Percentiles rank a stretch among this genome's conserved stretches.
Evolutionary conservation across 2,797 vertebrate species (phyloP).

Genomic region (Salarias fasciatus): DNA sequence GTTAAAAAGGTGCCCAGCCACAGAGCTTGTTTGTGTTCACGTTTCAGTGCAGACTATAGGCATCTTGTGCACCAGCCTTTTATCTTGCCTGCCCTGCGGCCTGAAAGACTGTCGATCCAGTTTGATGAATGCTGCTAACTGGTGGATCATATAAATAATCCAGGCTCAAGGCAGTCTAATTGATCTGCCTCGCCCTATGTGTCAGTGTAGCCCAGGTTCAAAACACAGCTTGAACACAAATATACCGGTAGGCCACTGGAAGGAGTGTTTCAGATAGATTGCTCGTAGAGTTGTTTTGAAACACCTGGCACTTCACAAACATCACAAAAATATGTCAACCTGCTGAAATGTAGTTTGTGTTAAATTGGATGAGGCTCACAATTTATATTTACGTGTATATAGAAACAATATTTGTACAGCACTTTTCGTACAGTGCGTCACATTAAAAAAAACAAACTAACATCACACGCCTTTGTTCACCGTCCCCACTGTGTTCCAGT

Average conservation of each 20-base stretch:
- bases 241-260: neutral
- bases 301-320: too few species aligned
- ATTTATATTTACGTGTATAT: too few species aligned
- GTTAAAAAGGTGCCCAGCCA: neutral
- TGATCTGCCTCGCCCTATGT: neutral
- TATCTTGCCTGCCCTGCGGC: neutral
- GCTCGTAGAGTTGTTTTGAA: neutral
- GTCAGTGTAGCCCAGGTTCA: neutral
- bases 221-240: neutral
- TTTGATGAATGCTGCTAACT: constrained; percentile 22
- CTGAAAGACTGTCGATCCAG: constrained; percentile 3
- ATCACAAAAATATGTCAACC: too few species aligned
- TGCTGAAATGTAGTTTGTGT: too few species aligned
- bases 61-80: constrained; percentile 9
- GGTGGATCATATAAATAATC: neutral
- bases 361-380: too few species aligned
- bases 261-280: neutral
- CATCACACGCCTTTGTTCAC: too few species aligned
- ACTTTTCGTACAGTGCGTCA: too few species aligned
- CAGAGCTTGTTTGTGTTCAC: too few species aligned
- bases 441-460: too few species aligned
- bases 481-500: too few species aligned
- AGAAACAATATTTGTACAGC: too few species aligned
- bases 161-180: neutral
- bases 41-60: neutral